These are phyloP conservation scores for Blennius ocellaris DNA, from an alignment of 2,113 vertebrate genomes.

Conservation along the genomic window DNA sequence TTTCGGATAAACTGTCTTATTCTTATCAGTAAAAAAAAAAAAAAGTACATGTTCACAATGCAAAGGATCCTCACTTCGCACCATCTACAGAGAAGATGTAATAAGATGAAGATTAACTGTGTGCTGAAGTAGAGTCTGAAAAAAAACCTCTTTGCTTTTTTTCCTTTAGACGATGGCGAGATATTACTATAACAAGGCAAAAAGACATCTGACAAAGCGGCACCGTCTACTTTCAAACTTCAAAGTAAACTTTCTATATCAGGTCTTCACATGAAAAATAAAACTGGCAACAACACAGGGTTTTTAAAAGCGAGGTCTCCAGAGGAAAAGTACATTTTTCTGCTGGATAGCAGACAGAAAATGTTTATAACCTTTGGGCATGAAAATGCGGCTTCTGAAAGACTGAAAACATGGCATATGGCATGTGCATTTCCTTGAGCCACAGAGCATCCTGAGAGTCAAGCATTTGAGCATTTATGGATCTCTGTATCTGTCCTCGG, in stretches of 20 bases:
- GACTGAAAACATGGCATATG: slow-evolving; percentile 35
- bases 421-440: slow-evolving; percentile 20
- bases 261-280: slow-evolving; percentile 31
- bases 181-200: slow-evolving; percentile 21
- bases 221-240: slow-evolving; percentile 10
- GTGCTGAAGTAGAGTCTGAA: slow-evolving; percentile 1
- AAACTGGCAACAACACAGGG: slow-evolving; percentile 27
- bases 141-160: slow-evolving; percentile 6
- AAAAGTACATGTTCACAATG: not conserved
- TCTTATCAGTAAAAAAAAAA: slow-evolving; percentile 2
- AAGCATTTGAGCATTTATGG: slow-evolving; percentile 35
- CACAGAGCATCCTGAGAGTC: slow-evolving; percentile 36
- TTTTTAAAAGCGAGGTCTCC: slow-evolving; percentile 28
- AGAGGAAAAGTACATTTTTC: slow-evolving; percentile 24
- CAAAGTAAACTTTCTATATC: slow-evolving; percentile 22
- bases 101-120: slow-evolving; percentile 6
- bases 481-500: slow-evolving; percentile 41
- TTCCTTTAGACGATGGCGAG: slow-evolving; percentile 8
- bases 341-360: slow-evolving; percentile 26
- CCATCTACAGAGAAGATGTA: slow-evolving; percentile 1
- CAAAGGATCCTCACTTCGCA: slow-evolving; percentile 2
- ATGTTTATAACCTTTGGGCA: slow-evolving; percentile 44
- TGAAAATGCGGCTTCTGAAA: slow-evolving; percentile 35
- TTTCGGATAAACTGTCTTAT: slow-evolving; percentile 9
- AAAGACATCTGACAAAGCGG: slow-evolving; percentile 11